phyloP scores from a whole-genome alignment of 2,797 vertebrate genomes.

The Spinus olivaceus region DNA sequence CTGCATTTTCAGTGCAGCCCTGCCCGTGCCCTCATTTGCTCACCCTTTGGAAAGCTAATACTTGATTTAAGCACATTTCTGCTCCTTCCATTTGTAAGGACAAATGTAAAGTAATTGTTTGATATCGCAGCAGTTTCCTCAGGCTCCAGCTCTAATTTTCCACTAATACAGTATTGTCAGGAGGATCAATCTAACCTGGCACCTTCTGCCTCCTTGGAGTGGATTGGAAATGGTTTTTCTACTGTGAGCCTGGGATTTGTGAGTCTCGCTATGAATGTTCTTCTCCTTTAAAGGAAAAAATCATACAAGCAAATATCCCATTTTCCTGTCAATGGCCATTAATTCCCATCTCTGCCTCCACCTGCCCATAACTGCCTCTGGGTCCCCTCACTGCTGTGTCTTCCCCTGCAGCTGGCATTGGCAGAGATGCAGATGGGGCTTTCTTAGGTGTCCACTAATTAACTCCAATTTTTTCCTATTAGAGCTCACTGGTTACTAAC shows the following conservation, averaged over 20 bases:
- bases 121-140: conserved; percentile 38
- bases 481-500: neutral
- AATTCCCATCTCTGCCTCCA: neutral
- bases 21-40: conserved; percentile 24
- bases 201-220: conserved; percentile 45
- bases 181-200: conserved; percentile 44
- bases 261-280: neutral
- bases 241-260: conserved; percentile 11
- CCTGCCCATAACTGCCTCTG: neutral
- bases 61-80: conserved; percentile 44
- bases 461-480: neutral
- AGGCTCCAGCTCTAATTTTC: conserved; percentile 49
- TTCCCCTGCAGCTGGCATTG: neutral
- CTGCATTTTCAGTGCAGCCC: neutral
- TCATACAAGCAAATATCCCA: neutral
- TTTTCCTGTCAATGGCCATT: neutral
- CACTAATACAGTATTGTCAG: conserved; percentile 33
- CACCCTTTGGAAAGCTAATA: conserved; percentile 36
- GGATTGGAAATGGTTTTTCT: conserved; percentile 52
- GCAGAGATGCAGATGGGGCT: neutral
- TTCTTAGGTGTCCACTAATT: neutral
- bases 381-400: neutral
- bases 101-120: conserved; percentile 60
- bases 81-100: conserved; percentile 41
- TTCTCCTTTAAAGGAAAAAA: conserved; percentile 42